Base-by-base conservation (phyloP, 2,888 invertebrate species). In the Cerastis rubricosa region DNA sequence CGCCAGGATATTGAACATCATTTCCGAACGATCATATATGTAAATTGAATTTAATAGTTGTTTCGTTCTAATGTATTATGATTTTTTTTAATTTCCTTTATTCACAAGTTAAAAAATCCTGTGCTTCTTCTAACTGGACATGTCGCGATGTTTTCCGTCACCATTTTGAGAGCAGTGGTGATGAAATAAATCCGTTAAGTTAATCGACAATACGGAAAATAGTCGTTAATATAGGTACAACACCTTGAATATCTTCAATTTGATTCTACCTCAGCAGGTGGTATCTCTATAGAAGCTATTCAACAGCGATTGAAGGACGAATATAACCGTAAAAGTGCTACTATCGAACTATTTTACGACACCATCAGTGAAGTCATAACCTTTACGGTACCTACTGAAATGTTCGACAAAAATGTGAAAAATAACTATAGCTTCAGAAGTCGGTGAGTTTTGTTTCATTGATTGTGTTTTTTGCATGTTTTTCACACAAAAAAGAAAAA, bases 331-430 rank as follows among this genome's bases (percentile, higher is more conserved):
- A 69, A 79, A 81, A 76, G 54, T 73, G 74, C 59, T 67, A 59
- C 69, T 80, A 80, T 79, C 74, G 68, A 63, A 80, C 82, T 65
- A 68, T 78, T 88, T 87, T 85, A 85, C 61, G 83, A 71, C 63
- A 47, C 40, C 61, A 72, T 67, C 72, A 84, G 45, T 61, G 68
- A 85, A 54, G 68, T 59, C 61, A 64, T 71, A 49, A 81, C 59
- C 14, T 68, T 35, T 35, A 80, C 45, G 64, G n/a, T 14, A 25
- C n/a, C n/a, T n/a, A n/a, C 19, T 29, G n/a, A 43, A 61, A 73
- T 72, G 35, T 64, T n/a, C n/a, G 9, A 64, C 63, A 69, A 49
- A 65, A 79, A 43, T 35, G 35, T 35, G 35, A 35, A 35, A 35
- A 35, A 35, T 35, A 35, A 35, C 2, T 35, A 2, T 35, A 35